These are phyloP conservation scores for Lissonota sp. DNA, from an alignment of 2,888 invertebrate genomes.

Conservation along the genomic window DNA sequence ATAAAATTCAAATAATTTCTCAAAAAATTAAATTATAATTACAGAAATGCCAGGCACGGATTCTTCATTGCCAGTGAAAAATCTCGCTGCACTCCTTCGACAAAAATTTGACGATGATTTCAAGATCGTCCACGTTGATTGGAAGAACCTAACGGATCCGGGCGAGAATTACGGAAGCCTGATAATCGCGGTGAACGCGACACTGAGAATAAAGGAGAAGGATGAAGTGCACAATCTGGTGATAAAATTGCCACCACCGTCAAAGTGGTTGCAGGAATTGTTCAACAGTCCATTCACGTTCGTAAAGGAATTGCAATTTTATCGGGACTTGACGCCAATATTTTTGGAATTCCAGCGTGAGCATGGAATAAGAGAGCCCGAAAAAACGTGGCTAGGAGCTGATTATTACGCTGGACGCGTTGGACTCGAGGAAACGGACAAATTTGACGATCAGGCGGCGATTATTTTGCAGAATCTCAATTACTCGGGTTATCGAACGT, in stretches of 20 bases:
- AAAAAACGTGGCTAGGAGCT: conserved; percentile 74
- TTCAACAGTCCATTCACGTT: conserved; percentile 80
- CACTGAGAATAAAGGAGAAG: conserved; percentile 65
- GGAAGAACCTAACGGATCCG: conserved; percentile 81
- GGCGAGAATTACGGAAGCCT: conserved; percentile 82
- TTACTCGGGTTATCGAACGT: conserved; percentile 73
- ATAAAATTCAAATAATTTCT: too few relatives aligned
- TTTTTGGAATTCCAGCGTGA: conserved; percentile 74
- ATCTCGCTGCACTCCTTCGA: conserved; percentile 73
- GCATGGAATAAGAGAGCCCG: conserved; percentile 70
- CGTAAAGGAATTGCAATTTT: conserved; percentile 80
- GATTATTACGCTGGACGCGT: conserved; percentile 78
- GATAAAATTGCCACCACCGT: conserved; percentile 79
- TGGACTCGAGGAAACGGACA: conserved; percentile 69
- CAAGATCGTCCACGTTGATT: conserved; percentile 72
- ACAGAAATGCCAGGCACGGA: conserved; percentile 70
- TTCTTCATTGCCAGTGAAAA: conserved; percentile 71
- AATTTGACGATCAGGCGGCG: conserved; percentile 78
- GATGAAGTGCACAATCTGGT: conserved; percentile 75
- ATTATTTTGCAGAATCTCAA: conserved; percentile 80
- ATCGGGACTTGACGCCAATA: conserved; percentile 74
- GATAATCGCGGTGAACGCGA: conserved; percentile 77
- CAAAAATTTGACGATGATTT: conserved; percentile 71
- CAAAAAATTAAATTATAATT: too few relatives aligned
- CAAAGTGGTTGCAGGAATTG: conserved; percentile 76